Evolutionary conservation across 2,113 vertebrate genomes (phyloP), one percentile per base, ranked within the genome.

Genomic region (Phalacrocorax aristotelis): DNA sequence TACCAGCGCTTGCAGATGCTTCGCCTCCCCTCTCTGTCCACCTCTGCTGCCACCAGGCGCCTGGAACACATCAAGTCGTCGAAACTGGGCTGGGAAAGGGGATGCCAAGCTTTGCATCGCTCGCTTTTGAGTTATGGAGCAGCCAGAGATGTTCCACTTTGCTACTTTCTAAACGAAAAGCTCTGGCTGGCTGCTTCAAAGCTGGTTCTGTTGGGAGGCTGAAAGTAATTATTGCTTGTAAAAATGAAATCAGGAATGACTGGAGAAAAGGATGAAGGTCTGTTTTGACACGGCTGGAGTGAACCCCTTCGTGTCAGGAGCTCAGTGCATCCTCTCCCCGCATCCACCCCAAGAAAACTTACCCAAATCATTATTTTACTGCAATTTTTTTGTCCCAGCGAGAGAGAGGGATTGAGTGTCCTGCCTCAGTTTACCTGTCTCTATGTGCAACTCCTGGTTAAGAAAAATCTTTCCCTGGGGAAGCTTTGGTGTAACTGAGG

Each of bases 21-120:
- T 58, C 1, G 4, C n/a, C 26, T 15, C 49, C 71, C 60, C 70
- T 66, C n/a, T 48, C 49, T 10, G 2, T 49, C 62, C 51, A 57
- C 20, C 52, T 11, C 40, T 3, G 0, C 49, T 25, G 54, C 61
- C 1, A 3, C 2, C 74, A 54, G 3, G 60, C 0, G 4, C 75
- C 87, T 49, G 57, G 85, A 87, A 82, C 32, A 51, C 83, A 52
- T 2, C 75, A 38, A 6, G 38, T 4, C 11, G 0, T 10, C 11
- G 0, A 23, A 29, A 30, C 16, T 2, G 26, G 75, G 51, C 71
- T n/a, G 72, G 66, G 44, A 16, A 42, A 61, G 82, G 64, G 32
- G 54, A 64, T 1, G 1, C 11, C 0, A 2, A 78, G 83, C 58
- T 69, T 22, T 7, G 44, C 72, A 12, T 4, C 2, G 1, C 68